phyloP scores from a whole-genome alignment of 2,888 invertebrate species.

The Dynastes grantii region DNA sequence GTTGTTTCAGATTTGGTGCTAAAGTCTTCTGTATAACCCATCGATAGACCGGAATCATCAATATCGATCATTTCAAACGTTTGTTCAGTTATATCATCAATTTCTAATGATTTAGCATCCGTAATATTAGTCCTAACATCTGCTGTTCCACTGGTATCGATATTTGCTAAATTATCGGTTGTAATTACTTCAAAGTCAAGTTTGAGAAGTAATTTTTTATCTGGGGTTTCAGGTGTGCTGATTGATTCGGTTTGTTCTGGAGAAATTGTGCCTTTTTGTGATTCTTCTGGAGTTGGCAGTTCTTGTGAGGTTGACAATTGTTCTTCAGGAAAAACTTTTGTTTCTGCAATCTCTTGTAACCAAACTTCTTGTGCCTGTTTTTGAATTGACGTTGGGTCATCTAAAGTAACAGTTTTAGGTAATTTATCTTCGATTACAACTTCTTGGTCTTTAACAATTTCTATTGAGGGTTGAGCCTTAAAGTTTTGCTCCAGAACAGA shows the following conservation, averaged over 20 bases:
- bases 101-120: constrained; percentile 6
- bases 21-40: constrained; percentile 37
- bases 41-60: constrained; percentile 31
- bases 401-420: too few species aligned
- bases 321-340: too few species aligned
- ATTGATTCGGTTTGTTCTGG: background rate
- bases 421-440: too few species aligned
- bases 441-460: constrained; percentile 5
- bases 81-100: constrained; percentile 21
- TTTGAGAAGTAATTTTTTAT: background rate
- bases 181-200: constrained; percentile 26
- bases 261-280: background rate
- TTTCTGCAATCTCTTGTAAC: too few species aligned
- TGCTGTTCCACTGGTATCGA: constrained; percentile 15
- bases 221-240: constrained; percentile 7
- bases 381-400: too few species aligned
- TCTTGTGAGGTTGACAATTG: background rate
- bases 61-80: constrained; percentile 48
- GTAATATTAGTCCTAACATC: background rate
- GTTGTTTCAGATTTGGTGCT: constrained; percentile 18
- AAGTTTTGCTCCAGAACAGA: background rate
- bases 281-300: background rate
- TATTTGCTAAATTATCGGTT: constrained; percentile 28
- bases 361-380: too few species aligned
- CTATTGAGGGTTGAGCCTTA: too few species aligned